Evolutionary conservation across 2,888 invertebrate genomes (phyloP), one percentile per base, ranked within the genome.

Genomic region (Lycophotia porphyrea): DNA sequence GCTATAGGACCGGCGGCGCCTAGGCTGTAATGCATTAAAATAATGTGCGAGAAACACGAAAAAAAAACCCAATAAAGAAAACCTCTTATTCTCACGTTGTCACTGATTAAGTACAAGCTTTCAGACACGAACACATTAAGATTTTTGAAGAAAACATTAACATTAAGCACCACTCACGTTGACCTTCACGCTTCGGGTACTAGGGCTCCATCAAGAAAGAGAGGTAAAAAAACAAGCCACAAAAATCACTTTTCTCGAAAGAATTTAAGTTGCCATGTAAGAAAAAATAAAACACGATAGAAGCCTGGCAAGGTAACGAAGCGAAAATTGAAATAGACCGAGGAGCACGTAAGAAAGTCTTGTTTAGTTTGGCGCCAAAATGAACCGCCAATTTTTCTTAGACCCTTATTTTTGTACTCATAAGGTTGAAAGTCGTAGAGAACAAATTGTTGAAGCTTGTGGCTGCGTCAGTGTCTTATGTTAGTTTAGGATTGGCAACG

Each of bases 401-500:
- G 76, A 74, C 47, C 84, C 81, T 88, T 92, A 87, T 88, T 68
- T 5, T 64, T n/a, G n/a, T n/a, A 2, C 58, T 4, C 18, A 7
- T 88, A 92, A 81, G 84, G 88, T 88, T 83, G 55, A 85, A 78
- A 81, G 78, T 89, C 15, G 70, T 42, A 36, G 2, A 52, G 5
- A 75, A 72, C 66, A 55, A 55, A 75, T 68, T 78, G 70, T 21
- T 71, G 71, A 63, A 78, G 64, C 78, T 79, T 76, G 75, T 44
- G 74, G 80, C 74, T 82, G 73, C 76, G 84, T 87, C 86, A 87
- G 83, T 86, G 80, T 82, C 87, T 88, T 85, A 76, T 90, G 90
- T 92, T 91, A 87, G 91, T 87, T 90, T 90, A 91, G 91, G 92
- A 90, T 91, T 86, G 88, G 87, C 86, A 86, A 89, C 89, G 89